A percentile compares a stretch with the other conserved stretches of the same genome.
These are phyloP conservation scores for Rachycentron canadum DNA, from an alignment of 2,797 vertebrate genomes.

Conservation along the genomic window DNA sequence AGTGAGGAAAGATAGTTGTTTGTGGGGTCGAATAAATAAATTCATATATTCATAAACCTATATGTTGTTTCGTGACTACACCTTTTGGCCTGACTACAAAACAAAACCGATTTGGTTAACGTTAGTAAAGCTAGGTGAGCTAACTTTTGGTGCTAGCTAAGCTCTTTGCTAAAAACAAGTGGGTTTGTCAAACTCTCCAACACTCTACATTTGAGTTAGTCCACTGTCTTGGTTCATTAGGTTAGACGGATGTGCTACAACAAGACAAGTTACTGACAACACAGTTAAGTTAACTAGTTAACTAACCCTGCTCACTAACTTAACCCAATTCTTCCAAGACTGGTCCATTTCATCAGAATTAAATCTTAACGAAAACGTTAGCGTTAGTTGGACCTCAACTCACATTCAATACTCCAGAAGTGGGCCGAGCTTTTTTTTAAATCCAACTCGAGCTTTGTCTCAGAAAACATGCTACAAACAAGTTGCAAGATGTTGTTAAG, in stretches of 20 bases:
- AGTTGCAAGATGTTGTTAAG: background rate
- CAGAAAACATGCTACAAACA: background rate
- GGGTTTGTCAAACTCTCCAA: slow-evolving; percentile 23
- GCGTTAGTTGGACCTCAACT: slow-evolving; percentile 59
- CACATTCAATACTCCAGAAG: slow-evolving; percentile 44
- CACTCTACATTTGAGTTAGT: background rate
- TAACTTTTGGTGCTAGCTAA: slow-evolving; percentile 44
- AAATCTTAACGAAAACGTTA: slow-evolving; percentile 12
- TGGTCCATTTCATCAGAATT: background rate
- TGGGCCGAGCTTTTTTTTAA: slow-evolving; percentile 11
- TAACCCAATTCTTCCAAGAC: background rate
- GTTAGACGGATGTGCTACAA: background rate
- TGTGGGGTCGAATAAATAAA: background rate
- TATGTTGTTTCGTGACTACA: background rate
- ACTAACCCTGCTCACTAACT: no score
- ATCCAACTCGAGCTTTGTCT: slow-evolving; percentile 2
- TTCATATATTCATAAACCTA: background rate
- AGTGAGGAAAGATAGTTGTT: background rate
- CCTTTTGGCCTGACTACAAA: background rate
- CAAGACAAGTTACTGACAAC: background rate
- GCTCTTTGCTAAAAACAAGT: slow-evolving; percentile 74
- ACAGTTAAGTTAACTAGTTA: background rate
- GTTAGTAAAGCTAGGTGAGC: slow-evolving; percentile 7
- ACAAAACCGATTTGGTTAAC: background rate
- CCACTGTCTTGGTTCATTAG: background rate